Evolutionary conservation across 2,113 vertebrate genomes (phyloP).

Genomic region (Mixornis gularis): DNA sequence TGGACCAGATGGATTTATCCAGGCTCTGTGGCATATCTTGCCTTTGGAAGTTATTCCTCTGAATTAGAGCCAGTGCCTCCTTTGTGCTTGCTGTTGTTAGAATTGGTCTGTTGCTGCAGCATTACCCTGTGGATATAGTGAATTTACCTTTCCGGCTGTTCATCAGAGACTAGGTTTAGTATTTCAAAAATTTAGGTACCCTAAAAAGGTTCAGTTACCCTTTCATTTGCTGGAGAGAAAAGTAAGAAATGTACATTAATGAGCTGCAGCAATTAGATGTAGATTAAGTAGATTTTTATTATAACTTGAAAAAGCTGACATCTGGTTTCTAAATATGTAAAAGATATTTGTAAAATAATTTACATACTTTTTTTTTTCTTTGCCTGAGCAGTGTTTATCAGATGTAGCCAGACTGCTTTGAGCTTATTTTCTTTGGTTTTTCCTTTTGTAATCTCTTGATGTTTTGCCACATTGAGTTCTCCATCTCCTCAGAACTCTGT

Average conservation of each 20-base stretch:
- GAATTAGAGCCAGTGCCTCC: background rate
- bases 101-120: background rate
- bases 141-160: background rate
- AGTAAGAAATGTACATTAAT: background rate
- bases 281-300: background rate
- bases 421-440: background rate
- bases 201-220: background rate
- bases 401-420: background rate
- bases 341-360: background rate
- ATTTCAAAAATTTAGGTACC: background rate
- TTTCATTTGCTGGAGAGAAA: background rate
- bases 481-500: background rate
- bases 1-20: background rate
- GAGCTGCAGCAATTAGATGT: background rate
- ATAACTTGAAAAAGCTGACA: background rate
- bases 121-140: background rate
- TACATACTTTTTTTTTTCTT: background rate
- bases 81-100: background rate
- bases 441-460: background rate
- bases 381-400: background rate
- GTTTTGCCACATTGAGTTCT: background rate
- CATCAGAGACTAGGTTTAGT: background rate
- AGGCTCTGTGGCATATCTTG: background rate
- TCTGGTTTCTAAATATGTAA: background rate
- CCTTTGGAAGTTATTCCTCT: background rate